A percentile compares a stretch with the other conserved stretches of the same genome.
phyloP scores from a whole-genome alignment of 2,113 vertebrate species.

The Misgurnus anguillicaudatus region DNA sequence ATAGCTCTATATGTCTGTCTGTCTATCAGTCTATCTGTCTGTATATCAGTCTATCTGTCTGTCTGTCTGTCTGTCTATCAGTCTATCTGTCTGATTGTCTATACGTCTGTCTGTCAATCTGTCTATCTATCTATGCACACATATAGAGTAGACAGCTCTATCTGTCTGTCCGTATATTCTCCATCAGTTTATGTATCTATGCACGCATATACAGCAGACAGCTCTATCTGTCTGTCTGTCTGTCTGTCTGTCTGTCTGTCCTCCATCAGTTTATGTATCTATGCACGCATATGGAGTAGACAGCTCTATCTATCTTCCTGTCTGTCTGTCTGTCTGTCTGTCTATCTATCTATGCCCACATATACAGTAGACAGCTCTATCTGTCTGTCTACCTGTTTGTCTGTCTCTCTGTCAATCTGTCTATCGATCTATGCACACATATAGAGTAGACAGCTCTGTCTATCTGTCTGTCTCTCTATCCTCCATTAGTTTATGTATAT shows the following conservation, averaged over 20 bases:
- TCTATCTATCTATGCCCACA: not conserved
- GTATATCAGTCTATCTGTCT: too few relatives aligned
- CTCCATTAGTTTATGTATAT: not conserved
- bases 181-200: not conserved
- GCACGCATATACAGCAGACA: too few relatives aligned
- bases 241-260: too few relatives aligned
- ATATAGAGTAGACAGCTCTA: not conserved
- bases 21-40: too few relatives aligned
- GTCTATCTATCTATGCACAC: too few relatives aligned
- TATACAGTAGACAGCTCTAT: not conserved
- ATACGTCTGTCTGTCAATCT: too few relatives aligned
- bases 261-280: not conserved
- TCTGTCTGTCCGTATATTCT: not conserved
- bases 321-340: not conserved
- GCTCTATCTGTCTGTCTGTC: too few relatives aligned
- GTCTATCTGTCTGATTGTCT: too few relatives aligned
- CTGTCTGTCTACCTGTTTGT: too few relatives aligned
- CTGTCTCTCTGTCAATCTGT: too few relatives aligned
- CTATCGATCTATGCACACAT: not conserved
- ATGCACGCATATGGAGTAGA: not conserved
- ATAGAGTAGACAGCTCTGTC: not conserved
- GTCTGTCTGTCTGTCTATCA: not conserved
- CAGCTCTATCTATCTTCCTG: not conserved
- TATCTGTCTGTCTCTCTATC: not conserved
- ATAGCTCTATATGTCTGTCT: too few relatives aligned